Evolutionary conservation across 2,113 vertebrate genomes (phyloP).

Genomic region (Eurypyga helias): DNA sequence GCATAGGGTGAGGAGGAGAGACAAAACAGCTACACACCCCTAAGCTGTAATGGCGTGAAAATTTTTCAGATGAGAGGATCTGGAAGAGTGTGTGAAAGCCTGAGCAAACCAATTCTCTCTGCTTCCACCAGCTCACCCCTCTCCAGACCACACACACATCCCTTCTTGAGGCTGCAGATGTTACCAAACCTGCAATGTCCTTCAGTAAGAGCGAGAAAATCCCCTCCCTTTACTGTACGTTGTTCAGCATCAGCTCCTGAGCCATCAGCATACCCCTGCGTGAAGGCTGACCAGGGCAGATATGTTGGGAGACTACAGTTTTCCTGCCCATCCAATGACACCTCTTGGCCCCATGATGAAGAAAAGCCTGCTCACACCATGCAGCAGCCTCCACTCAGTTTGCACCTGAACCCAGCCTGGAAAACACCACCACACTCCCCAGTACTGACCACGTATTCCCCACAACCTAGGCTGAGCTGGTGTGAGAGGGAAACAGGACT

Average conservation of each 20-base stretch:
- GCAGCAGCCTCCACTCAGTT: neutral
- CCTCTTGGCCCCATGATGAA: neutral
- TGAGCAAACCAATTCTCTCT: neutral
- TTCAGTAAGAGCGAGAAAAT: neutral
- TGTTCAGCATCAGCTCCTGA: neutral
- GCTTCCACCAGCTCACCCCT: neutral
- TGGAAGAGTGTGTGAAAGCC: neutral
- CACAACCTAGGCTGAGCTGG: neutral
- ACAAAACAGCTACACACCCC: rapidly evolving
- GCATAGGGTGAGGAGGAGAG: neutral
- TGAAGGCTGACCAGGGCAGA: neutral
- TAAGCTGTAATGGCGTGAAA: neutral
- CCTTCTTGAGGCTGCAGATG: neutral
- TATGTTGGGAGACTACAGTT: neutral
- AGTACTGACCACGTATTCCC: neutral
- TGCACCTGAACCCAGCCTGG: neutral
- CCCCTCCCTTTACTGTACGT: neutral
- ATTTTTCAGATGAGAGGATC: neutral
- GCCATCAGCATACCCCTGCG: neutral
- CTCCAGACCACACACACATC: neutral
- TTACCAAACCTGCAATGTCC: neutral
- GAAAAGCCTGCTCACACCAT: neutral
- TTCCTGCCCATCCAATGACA: neutral
- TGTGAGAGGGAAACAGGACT: slow-evolving; percentile 63
- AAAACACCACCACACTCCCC: neutral